These are phyloP conservation scores for Sarcophaga caerulescens DNA, from an alignment of 2,888 invertebrate genomes.

Conservation along the genomic window DNA sequence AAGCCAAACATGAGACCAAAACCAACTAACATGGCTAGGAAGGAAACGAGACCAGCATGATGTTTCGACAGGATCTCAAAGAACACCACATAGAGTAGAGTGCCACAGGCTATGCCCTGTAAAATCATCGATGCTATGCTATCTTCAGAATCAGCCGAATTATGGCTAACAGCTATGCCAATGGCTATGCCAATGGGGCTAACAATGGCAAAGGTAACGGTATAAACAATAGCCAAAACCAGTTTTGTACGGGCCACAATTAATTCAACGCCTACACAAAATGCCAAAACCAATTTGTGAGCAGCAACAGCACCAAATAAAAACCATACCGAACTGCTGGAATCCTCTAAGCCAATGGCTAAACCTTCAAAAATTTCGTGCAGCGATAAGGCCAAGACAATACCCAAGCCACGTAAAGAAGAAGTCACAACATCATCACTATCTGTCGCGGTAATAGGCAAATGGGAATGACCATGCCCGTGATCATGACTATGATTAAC, in stretches of 20 bases:
- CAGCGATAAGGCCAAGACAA: constrained; percentile 91
- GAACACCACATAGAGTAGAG: constrained; percentile 97
- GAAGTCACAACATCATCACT: constrained; percentile 78
- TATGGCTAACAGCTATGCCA: constrained; percentile 87
- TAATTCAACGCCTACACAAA: constrained; percentile 93
- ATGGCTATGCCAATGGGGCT: constrained; percentile 88
- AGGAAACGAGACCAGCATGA: constrained; percentile 84
- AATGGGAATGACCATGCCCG: constrained; percentile 73
- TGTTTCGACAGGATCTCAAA: constrained; percentile 91
- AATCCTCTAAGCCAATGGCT: constrained; percentile 89
- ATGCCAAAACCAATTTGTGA: constrained; percentile 93
- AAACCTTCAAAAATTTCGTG: constrained; percentile 94
- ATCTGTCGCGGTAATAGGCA: constrained; percentile 68
- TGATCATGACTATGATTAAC: constrained; percentile 61
- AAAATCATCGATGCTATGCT: constrained; percentile 85
- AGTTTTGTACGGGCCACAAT: constrained; percentile 87
- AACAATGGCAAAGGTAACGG: constrained; percentile 89
- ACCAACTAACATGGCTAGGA: constrained; percentile 85
- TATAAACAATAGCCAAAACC: constrained; percentile 85
- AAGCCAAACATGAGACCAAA: constrained; percentile 88
- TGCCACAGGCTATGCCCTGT: constrained; percentile 95
- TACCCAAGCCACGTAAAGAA: constrained; percentile 87
- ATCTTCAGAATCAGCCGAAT: constrained; percentile 83
- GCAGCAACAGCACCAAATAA: constrained; percentile 92
- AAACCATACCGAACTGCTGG: constrained; percentile 85